Percentiles rank a stretch among this genome's conserved stretches.
Conservation (phyloP, 2,113 vertebrate genomes). For the Etia nguti region DNA sequence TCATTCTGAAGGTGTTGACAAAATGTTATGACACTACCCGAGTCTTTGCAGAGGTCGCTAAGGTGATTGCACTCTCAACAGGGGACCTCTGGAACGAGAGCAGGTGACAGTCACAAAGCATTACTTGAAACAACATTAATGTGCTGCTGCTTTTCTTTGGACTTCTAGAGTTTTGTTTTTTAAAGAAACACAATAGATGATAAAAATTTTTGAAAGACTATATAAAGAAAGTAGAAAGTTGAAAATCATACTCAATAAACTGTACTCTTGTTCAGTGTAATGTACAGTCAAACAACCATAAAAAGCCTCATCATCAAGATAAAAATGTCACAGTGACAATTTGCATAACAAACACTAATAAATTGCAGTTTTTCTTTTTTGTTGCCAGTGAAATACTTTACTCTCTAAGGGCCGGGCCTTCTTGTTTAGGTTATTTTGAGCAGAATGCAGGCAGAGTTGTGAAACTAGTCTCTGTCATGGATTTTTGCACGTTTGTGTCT, state of each 20-base stretch:
- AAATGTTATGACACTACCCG: conserved; percentile 34
- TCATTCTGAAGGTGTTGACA: conserved; percentile 50
- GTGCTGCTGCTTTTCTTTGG: not conserved
- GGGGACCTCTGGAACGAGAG: not conserved
- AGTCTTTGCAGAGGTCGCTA: not conserved
- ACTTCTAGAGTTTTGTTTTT: not conserved
- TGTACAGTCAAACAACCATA: not conserved
- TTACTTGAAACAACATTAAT: not conserved
- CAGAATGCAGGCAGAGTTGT: not conserved
- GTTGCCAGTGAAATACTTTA: not conserved
- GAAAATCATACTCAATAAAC: not conserved
- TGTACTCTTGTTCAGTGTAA: not conserved
- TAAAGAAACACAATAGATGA: not conserved
- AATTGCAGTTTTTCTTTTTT: not conserved
- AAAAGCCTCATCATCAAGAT: not conserved
- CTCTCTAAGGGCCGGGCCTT: not conserved
- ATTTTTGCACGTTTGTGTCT: conserved; percentile 30
- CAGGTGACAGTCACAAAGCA: not conserved
- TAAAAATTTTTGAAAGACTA: not conserved
- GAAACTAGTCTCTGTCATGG: not conserved
- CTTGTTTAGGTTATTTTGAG: not conserved
- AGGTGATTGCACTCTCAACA: not conserved
- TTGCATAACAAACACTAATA: not conserved
- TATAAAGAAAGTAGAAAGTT: not conserved
- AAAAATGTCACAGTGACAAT: not conserved